phyloP scores from a whole-genome alignment of 2,888 invertebrate species.

The Pharmacophagus antenor region DNA sequence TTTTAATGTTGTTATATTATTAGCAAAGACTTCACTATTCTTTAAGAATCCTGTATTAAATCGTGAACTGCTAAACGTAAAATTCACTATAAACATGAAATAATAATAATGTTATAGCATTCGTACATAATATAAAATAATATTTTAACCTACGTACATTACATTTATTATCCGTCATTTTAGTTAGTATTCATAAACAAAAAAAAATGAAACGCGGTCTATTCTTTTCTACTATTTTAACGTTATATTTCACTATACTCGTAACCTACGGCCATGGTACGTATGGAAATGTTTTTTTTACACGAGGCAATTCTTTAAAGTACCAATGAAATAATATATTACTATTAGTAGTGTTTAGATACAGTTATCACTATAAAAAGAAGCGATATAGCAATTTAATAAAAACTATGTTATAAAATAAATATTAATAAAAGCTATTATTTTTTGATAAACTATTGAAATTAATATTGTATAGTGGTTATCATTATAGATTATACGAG shows the following conservation, averaged over 20 bases:
- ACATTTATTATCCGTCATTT: not conserved
- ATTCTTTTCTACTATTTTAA: not conserved
- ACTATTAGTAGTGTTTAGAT: no score
- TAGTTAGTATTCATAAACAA: not conserved
- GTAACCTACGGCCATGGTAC: slow-evolving; percentile 11
- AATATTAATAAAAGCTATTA: no score
- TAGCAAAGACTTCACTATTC: no score
- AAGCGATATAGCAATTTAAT: no score
- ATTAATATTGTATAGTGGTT: no score
- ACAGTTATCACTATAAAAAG: no score
- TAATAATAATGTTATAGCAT: slow-evolving; percentile 16
- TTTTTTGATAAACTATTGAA: no score
- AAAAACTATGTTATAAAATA: no score
- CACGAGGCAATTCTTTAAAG: no score
- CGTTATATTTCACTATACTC: slow-evolving; percentile 3
- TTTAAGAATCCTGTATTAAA: not conserved
- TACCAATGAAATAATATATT: no score
- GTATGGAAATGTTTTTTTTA: not conserved
- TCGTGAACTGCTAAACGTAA: slow-evolving; percentile 15
- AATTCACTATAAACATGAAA: slow-evolving; percentile 13
- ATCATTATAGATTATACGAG: no score
- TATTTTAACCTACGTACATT: not conserved
- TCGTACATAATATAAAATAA: slow-evolving; percentile 3
- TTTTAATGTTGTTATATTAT: not conserved
- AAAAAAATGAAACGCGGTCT: slow-evolving; percentile 13